Conservation (phyloP, 2,888 invertebrate genomes). For the Chorisops tibialis region DNA sequence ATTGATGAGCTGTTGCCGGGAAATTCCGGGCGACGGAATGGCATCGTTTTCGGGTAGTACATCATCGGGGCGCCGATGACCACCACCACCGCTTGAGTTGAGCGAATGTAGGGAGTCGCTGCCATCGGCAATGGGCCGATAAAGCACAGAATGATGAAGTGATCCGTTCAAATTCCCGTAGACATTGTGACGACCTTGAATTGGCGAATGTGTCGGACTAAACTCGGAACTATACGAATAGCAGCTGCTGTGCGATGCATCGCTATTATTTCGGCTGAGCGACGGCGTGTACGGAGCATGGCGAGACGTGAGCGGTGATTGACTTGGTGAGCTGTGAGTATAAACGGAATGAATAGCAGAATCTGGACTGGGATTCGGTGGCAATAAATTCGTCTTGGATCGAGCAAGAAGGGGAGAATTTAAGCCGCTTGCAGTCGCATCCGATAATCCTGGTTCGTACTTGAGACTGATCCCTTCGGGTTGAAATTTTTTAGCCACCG, state of each 20-base stretch:
- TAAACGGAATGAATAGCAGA: slow-evolving; percentile 88
- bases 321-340: slow-evolving; percentile 75
- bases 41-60: slow-evolving; percentile 44
- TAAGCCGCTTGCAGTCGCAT: slow-evolving; percentile 37
- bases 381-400: slow-evolving; percentile 62
- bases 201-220: slow-evolving; percentile 84
- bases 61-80: slow-evolving; percentile 45
- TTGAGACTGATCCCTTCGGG: slow-evolving; percentile 18
- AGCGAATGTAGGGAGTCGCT: slow-evolving; percentile 44
- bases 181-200: slow-evolving; percentile 63
- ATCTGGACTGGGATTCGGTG: slow-evolving; percentile 81
- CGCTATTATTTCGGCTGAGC: slow-evolving; percentile 83
- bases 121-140: slow-evolving; percentile 55
- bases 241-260: slow-evolving; percentile 85
- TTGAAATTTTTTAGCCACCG: slow-evolving; percentile 30
- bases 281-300: slow-evolving; percentile 80
- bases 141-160: slow-evolving; percentile 57
- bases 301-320: slow-evolving; percentile 79
- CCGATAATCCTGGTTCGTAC: slow-evolving; percentile 33
- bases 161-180: slow-evolving; percentile 44
- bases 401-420: slow-evolving; percentile 68
- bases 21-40: slow-evolving; percentile 68
- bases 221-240: slow-evolving; percentile 82
- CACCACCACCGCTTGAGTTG: slow-evolving; percentile 44
- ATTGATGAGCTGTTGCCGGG: slow-evolving; percentile 83